phyloP scores from a whole-genome alignment of 2,888 invertebrate genomes.

The Cheilosia pagana region DNA sequence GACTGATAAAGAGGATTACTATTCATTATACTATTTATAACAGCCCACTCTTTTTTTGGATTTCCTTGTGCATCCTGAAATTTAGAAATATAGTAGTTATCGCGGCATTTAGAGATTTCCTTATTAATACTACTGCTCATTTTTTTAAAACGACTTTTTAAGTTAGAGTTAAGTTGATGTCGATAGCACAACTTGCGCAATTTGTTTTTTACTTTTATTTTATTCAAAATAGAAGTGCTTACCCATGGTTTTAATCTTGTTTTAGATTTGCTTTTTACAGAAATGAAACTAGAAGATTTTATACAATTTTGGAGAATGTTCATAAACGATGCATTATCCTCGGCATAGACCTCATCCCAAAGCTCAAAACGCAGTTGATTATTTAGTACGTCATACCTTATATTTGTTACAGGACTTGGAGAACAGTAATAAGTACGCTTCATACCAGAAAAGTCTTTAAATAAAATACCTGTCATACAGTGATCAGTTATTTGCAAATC shows the following conservation, averaged over 20 bases:
- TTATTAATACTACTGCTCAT: neutral
- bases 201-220: neutral
- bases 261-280: neutral
- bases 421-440: neutral
- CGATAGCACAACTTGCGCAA: neutral
- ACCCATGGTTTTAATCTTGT: neutral
- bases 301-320: neutral
- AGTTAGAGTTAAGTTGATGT: neutral
- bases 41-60: neutral
- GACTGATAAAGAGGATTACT: neutral
- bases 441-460: neutral
- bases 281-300: neutral
- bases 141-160: slow-evolving; percentile 4
- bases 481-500: slow-evolving; percentile 1
- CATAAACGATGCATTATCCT: neutral
- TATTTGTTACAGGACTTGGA: neutral
- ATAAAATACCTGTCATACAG: slow-evolving; percentile 7
- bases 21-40: slow-evolving; percentile 1
- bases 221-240: neutral
- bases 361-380: neutral
- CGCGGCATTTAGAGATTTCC: neutral
- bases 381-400: neutral
- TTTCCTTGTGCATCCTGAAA: neutral
- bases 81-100: neutral
- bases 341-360: neutral